Percentiles rank a stretch among this genome's conserved stretches.
Conservation (phyloP, 1,140 invertebrate species). For the Nephila pilipes region DNA sequence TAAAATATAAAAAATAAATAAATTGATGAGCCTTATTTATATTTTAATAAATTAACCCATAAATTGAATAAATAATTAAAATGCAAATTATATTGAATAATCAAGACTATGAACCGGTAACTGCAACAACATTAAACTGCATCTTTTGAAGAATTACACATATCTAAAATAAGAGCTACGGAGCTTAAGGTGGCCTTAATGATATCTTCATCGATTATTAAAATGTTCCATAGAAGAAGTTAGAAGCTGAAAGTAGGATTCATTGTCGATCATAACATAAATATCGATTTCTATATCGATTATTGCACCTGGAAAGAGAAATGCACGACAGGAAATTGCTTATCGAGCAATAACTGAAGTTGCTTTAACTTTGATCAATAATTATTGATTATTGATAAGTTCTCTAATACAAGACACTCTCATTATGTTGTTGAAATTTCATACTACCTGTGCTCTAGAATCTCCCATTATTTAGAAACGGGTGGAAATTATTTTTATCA, state of each 20-base stretch:
- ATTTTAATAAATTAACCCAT: too few relatives aligned
- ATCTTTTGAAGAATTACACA: background rate
- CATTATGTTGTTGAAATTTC: background rate
- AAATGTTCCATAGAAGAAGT: background rate
- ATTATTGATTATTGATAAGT: background rate
- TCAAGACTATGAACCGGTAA: background rate
- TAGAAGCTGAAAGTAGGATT: background rate
- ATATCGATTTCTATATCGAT: constrained; percentile 7
- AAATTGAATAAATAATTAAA: too few relatives aligned
- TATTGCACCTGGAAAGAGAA: constrained; percentile 3
- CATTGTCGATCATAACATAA: background rate
- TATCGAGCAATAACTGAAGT: constrained; percentile 32
- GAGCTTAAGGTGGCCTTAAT: background rate
- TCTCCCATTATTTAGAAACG: too few relatives aligned
- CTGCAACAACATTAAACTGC: background rate
- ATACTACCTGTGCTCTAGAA: background rate
- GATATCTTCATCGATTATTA: constrained; percentile 2
- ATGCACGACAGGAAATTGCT: constrained; percentile 22
- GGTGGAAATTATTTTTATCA: too few relatives aligned
- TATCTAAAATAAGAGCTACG: background rate
- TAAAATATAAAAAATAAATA: too few relatives aligned
- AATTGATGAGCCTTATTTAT: too few relatives aligned
- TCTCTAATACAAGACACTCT: background rate
- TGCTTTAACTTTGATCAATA: constrained; percentile 4
- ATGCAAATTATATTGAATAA: background rate